phyloP scores from a whole-genome alignment of 2,888 invertebrate species.

The Argyra leucocephala region DNA sequence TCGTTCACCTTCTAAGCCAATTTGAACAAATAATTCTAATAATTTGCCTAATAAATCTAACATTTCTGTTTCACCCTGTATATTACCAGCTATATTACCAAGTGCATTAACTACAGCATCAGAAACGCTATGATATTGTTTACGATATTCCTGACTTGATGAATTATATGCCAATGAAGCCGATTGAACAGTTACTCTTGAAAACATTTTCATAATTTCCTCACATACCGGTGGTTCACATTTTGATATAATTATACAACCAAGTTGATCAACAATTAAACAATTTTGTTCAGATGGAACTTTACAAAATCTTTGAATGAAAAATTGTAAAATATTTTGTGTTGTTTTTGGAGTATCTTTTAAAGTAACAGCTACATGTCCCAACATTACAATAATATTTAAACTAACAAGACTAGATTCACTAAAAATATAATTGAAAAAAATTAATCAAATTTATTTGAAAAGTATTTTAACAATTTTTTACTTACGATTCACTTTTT shows the following conservation, averaged over 20 bases:
- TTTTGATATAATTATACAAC: conserved; percentile 94
- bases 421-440: conserved; percentile 42
- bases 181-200: conserved; percentile 86
- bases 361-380: conserved; percentile 90
- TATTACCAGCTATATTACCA: conserved; percentile 89
- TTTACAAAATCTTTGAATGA: conserved; percentile 89
- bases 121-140: conserved; percentile 68
- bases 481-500: conserved; percentile 65
- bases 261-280: conserved; percentile 92
- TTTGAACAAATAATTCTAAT: conserved; percentile 92
- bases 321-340: conserved; percentile 90
- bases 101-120: conserved; percentile 92
- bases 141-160: conserved; percentile 52
- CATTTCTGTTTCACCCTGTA: conserved; percentile 77
- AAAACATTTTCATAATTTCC: conserved; percentile 97
- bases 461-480: not conserved
- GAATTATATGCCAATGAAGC: conserved; percentile 63
- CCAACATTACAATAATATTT: conserved; percentile 95
- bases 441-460: not conserved
- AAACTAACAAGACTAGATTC: conserved; percentile 87
- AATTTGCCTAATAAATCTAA: conserved; percentile 78
- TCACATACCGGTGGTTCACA: conserved; percentile 78
- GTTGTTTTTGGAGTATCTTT: conserved; percentile 90
- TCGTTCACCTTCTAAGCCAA: conserved; percentile 92
- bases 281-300: conserved; percentile 87